Evolutionary conservation across 2,888 invertebrate genomes (phyloP).

Genomic region (Drosophila longiperda): DNA sequence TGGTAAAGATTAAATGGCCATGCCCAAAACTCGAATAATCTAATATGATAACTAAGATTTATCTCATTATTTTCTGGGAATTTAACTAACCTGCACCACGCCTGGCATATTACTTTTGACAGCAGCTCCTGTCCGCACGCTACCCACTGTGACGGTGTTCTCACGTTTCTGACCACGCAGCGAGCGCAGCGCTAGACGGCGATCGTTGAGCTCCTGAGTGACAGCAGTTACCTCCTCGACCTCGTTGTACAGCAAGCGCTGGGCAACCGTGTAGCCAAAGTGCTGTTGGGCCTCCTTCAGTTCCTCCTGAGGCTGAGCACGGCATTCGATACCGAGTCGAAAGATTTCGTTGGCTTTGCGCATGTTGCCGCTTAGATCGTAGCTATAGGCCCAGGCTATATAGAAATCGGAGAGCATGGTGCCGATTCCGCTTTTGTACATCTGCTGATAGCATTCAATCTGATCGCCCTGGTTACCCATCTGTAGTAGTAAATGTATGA

Average conservation of each 20-base stretch:
- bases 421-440: conserved; percentile 92
- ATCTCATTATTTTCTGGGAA: not conserved
- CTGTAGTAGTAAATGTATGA: conserved; percentile 83
- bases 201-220: conserved; percentile 88
- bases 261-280: conserved; percentile 84
- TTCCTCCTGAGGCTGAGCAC: conserved; percentile 92
- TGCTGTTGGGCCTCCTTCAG: conserved; percentile 90
- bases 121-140: conserved; percentile 85
- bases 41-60: not conserved
- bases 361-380: conserved; percentile 92
- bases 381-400: conserved; percentile 94
- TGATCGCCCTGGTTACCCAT: conserved; percentile 92
- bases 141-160: conserved; percentile 86
- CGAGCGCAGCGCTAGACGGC: conserved; percentile 91
- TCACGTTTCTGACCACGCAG: conserved; percentile 88
- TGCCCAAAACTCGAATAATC: not conserved
- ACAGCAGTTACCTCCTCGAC: conserved; percentile 87
- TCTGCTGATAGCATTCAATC: conserved; percentile 91
- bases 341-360: conserved; percentile 94
- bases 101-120: conserved; percentile 81
- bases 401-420: conserved; percentile 93
- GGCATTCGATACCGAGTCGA: conserved; percentile 90
- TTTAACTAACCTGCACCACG: conserved; percentile 72
- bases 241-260: conserved; percentile 85
- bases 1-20: not conserved